Evolutionary conservation across 1,140 invertebrate genomes (phyloP).

Genomic region (Pomacea maculata): DNA sequence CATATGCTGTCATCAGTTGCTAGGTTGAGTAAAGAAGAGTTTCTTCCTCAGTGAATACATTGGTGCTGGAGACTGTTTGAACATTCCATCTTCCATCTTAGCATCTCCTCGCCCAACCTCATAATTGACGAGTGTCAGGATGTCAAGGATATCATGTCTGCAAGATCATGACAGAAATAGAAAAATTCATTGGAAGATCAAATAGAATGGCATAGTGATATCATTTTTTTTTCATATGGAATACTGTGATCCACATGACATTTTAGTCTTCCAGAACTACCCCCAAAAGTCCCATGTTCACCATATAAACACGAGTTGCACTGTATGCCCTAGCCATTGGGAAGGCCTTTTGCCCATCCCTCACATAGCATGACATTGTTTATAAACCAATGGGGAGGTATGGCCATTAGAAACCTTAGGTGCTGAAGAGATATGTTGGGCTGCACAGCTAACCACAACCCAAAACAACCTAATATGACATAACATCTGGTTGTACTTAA

Average conservation of each 20-base stretch:
- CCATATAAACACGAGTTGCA: not conserved
- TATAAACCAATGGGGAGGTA: too few species aligned
- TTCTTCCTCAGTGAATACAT: slow-evolving; percentile 51
- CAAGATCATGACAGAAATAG: slow-evolving; percentile 21
- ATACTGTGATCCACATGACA: not conserved
- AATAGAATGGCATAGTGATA: not conserved
- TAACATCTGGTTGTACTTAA: too few species aligned
- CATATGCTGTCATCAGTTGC: too few species aligned
- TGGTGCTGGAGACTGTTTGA: slow-evolving; percentile 56
- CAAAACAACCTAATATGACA: too few species aligned
- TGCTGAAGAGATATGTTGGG: too few species aligned
- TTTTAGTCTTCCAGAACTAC: not conserved
- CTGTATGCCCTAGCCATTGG: too few species aligned
- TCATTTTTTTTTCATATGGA: not conserved
- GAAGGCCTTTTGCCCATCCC: too few species aligned
- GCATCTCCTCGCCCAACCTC: slow-evolving; percentile 46
- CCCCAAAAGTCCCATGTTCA: not conserved
- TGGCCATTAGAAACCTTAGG: too few species aligned
- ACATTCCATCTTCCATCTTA: slow-evolving; percentile 35
- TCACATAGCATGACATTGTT: too few species aligned
- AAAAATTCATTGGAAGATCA: not conserved
- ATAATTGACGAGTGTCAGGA: slow-evolving; percentile 51
- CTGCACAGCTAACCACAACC: too few species aligned
- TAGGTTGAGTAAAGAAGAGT: slow-evolving; percentile 40
- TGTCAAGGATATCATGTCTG: slow-evolving; percentile 52